Conservation (phyloP, 2,888 invertebrate genomes). For the Aromia moschata region DNA sequence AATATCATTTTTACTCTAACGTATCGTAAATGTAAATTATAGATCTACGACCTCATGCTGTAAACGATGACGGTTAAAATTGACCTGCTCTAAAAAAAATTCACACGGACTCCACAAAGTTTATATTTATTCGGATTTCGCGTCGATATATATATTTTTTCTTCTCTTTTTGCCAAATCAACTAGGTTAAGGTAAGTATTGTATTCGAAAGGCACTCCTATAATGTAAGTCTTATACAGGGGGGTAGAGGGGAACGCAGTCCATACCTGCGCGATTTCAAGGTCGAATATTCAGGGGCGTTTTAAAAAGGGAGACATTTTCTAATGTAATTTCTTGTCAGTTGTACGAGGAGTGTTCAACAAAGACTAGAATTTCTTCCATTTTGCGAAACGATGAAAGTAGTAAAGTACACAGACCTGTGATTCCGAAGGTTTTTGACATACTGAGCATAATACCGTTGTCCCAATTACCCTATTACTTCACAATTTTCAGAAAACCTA, state of each 20-base stretch:
- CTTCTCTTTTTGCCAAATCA: slow-evolving; percentile 17
- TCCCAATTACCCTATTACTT: too few species aligned
- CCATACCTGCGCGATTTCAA: slow-evolving; percentile 23
- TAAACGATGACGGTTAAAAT: slow-evolving; percentile 50
- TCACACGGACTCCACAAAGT: too few species aligned
- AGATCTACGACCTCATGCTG: slow-evolving; percentile 38
- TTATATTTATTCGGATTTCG: too few species aligned
- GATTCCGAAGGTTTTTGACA: too few species aligned
- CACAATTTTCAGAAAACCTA: too few species aligned
- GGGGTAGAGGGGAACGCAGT: slow-evolving; percentile 47
- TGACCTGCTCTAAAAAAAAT: too few species aligned
- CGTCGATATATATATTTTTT: too few species aligned
- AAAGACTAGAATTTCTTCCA: too few species aligned
- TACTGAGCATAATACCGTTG: too few species aligned
- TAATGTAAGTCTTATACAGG: slow-evolving; percentile 53
- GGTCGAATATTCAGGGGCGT: not conserved
- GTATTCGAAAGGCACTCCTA: slow-evolving; percentile 61
- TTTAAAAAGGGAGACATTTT: not conserved
- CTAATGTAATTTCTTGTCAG: not conserved
- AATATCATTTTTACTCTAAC: slow-evolving; percentile 44
- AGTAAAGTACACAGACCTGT: too few species aligned
- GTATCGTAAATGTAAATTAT: slow-evolving; percentile 48
- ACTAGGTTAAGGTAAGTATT: slow-evolving; percentile 42
- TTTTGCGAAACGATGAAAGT: too few species aligned
- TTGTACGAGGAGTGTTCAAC: too few species aligned